These are phyloP conservation scores for Python bivittatus DNA, from an alignment of 2,113 vertebrate species.

Conservation along the genomic window DNA sequence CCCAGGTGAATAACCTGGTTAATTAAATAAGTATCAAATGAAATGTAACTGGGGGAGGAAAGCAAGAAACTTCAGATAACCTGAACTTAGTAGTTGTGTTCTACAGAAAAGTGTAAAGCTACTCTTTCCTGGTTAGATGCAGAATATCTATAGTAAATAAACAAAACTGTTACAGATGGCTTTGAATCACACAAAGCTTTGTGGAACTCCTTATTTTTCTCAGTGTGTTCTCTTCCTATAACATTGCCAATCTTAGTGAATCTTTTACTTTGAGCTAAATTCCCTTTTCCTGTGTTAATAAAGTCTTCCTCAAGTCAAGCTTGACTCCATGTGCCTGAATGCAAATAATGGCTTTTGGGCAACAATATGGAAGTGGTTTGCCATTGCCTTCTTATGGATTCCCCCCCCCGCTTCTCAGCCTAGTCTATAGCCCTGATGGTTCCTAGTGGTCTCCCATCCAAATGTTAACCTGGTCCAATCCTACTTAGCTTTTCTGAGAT, in stretches of 20 bases:
- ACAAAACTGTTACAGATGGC: too few species aligned
- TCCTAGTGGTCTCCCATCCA: neutral
- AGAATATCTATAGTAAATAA: neutral
- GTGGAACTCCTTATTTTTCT: neutral
- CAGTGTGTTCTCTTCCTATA: neutral
- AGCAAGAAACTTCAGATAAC: neutral
- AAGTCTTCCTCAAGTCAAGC: too few species aligned
- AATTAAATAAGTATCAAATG: neutral
- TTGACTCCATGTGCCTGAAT: too few species aligned
- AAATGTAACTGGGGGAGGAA: neutral
- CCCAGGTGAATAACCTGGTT: too few species aligned
- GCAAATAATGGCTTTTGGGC: too few species aligned
- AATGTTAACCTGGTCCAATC: neutral
- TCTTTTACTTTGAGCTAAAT: neutral
- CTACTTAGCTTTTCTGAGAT: neutral
- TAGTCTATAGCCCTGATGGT: neutral
- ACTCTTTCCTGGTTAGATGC: neutral
- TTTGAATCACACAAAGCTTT: neutral
- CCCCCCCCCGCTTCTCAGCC: too few species aligned
- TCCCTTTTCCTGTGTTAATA: neutral
- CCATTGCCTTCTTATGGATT: neutral
- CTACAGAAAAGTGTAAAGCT: neutral
- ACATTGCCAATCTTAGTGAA: neutral
- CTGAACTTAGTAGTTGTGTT: neutral
- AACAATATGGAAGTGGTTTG: neutral